These are phyloP conservation scores for Sebastes melanostomus DNA, from an alignment of 2,797 vertebrate genomes.

Conservation along the genomic window DNA sequence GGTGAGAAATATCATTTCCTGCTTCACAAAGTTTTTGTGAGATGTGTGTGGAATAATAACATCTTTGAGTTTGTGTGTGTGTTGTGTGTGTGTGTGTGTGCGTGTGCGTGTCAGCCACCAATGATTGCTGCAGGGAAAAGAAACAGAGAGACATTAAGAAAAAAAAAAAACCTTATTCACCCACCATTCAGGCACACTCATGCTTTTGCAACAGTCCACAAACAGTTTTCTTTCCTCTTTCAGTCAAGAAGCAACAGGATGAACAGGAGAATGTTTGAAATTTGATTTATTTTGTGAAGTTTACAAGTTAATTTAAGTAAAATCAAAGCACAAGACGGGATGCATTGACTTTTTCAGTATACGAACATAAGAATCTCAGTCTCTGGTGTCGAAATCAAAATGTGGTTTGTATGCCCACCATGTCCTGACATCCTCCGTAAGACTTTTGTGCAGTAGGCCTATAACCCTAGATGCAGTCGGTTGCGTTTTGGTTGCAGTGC, in stretches of 20 bases:
- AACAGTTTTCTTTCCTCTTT: background rate
- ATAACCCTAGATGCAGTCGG: background rate
- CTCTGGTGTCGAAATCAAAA: background rate
- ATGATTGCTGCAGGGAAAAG: background rate
- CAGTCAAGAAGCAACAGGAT: background rate
- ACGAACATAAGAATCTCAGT: background rate
- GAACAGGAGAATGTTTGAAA: background rate
- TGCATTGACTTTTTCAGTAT: background rate
- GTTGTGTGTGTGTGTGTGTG: background rate
- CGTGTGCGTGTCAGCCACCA: background rate
- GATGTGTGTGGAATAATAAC: constrained; percentile 39
- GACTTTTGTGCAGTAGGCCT: background rate
- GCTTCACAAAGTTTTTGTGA: constrained; percentile 54
- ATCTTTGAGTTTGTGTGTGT: constrained; percentile 10
- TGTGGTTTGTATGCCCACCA: background rate
- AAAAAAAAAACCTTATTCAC: background rate
- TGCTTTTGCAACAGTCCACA: background rate
- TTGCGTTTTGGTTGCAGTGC: too few relatives aligned
- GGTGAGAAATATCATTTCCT: constrained; percentile 64
- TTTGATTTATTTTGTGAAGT: background rate
- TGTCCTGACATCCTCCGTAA: background rate
- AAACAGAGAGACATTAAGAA: background rate
- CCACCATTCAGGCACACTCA: background rate
- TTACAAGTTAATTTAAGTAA: background rate
- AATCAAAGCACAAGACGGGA: background rate